Base-by-base conservation (phyloP, 37 sponge, comb jelly and placozoan species). In the Amphimedon queenslandica region DNA sequence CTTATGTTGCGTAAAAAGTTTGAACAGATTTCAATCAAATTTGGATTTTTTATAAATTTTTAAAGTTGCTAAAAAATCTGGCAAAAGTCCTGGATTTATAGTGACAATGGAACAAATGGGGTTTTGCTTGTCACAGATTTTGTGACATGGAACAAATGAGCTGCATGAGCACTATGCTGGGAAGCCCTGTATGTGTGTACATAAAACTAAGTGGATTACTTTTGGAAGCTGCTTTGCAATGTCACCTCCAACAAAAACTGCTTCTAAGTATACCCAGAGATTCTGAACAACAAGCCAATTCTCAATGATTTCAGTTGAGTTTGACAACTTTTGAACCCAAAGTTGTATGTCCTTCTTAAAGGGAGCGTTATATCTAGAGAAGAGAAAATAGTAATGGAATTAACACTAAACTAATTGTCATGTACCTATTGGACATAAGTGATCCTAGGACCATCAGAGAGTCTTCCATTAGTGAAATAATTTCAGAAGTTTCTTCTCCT, bases 231-330 rank as follows among this genome's bases (percentile, higher is more conserved):
- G 99, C 73, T 95, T 99, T 69, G 99, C 99, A 76, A 99, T 99
- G 92, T 99, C 99, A 55, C 99, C 99, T n/a, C 96, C 99, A 28
- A 99, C 99, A 82, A 99, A 99, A 69, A 99, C 99, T 36, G 99
- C 99, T 70, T 99, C 99, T 67, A 99, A 84, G 92, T 99, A 99
- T n/a, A 99, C 87, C 99, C 99, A 99, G 37, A 99, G 86, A 79
- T 99, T 99, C 76, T 99, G 99, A 27, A 99, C 99, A 0, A 88
- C 55, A 83, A 99, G 58, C 99, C 99, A 99, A 30, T 82, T 95
- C 80, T 99, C 99, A 39, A 95, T 79, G 43, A 99, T 99, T 36
- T 99, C 99, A 36, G 94, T 88, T 5, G 99, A 80, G 61, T 91
- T 91, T 34, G 96, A 86, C 40, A 99, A 82, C 76, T 95, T 86